A percentile compares a stretch with the other conserved stretches of the same genome.
Evolutionary conservation across 2,797 vertebrate genomes (phyloP).

Genomic region (Poecile montanus): DNA sequence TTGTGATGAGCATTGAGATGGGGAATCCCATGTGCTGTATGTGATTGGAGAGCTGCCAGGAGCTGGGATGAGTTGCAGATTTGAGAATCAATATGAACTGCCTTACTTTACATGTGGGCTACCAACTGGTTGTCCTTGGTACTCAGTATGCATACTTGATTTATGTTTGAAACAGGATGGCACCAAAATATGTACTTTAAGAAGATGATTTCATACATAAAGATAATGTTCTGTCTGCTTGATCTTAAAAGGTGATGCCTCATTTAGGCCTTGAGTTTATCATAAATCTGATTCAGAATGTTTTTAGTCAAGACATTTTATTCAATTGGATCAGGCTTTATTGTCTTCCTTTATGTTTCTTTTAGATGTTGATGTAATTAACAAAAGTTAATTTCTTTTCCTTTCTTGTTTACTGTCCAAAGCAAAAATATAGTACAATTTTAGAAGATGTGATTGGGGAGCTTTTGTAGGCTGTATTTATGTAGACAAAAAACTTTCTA

Average conservation of each 20-base stretch:
- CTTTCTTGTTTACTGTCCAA: neutral
- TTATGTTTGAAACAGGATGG: neutral
- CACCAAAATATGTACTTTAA: neutral
- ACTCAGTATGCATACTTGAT: neutral
- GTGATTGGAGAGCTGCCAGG: neutral
- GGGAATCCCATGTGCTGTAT: neutral
- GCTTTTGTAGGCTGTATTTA: neutral
- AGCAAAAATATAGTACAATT: neutral
- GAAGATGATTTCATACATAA: neutral
- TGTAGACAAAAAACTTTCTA: neutral
- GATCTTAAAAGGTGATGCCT: neutral
- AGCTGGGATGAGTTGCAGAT: neutral
- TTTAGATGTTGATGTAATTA: slow-evolving; percentile 30
- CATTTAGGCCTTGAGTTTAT: neutral
- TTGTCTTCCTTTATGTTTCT: neutral
- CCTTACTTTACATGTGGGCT: neutral
- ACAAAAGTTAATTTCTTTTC: neutral
- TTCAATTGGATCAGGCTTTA: neutral
- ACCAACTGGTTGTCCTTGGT: neutral
- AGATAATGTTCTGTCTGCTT: neutral
- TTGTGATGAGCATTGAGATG: neutral
- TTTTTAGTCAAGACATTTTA: slow-evolving; percentile 8
- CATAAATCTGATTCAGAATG: neutral
- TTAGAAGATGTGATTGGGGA: neutral
- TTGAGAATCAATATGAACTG: neutral